These are phyloP conservation scores for Galemys pyrenaicus DNA, from an alignment of 2,113 vertebrate genomes.

Conservation along the genomic window DNA sequence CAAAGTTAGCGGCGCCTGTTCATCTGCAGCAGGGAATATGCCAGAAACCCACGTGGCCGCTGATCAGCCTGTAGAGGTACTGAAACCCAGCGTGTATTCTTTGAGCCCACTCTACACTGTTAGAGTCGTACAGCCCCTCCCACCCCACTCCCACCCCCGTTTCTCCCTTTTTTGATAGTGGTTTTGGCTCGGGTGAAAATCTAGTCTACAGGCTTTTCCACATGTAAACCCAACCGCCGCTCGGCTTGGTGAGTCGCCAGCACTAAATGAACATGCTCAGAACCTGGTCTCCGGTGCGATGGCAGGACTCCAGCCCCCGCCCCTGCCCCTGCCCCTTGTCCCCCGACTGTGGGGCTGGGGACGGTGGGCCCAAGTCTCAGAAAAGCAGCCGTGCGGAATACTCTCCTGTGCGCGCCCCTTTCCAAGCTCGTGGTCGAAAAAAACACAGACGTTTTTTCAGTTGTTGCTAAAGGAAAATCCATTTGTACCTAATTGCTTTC, in stretches of 20 bases:
- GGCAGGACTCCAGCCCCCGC: neutral
- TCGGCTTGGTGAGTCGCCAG: slow-evolving; percentile 45
- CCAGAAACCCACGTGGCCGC: neutral
- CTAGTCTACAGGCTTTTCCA: slow-evolving; percentile 20
- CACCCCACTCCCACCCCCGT: no score
- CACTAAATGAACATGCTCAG: neutral
- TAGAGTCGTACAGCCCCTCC: no score
- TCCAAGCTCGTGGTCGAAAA: neutral
- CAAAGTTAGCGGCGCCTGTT: slow-evolving; percentile 45
- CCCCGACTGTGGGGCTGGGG: neutral
- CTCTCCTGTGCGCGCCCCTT: neutral
- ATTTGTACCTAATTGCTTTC: slow-evolving; percentile 59
- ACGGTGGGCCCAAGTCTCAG: neutral
- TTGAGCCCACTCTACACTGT: slow-evolving; percentile 21
- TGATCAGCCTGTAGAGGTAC: neutral
- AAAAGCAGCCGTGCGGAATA: neutral
- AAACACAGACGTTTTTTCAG: neutral
- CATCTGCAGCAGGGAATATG: slow-evolving; percentile 34
- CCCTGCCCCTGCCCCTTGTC: neutral
- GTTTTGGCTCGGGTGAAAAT: slow-evolving; percentile 55
- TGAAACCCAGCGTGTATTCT: slow-evolving; percentile 46
- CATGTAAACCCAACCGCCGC: slow-evolving; percentile 43
- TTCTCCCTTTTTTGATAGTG: neutral
- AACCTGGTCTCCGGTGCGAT: neutral
- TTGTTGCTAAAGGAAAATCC: neutral